Base-by-base conservation (phyloP, 2,113 vertebrate species). In the Oenanthe oenanthe region DNA sequence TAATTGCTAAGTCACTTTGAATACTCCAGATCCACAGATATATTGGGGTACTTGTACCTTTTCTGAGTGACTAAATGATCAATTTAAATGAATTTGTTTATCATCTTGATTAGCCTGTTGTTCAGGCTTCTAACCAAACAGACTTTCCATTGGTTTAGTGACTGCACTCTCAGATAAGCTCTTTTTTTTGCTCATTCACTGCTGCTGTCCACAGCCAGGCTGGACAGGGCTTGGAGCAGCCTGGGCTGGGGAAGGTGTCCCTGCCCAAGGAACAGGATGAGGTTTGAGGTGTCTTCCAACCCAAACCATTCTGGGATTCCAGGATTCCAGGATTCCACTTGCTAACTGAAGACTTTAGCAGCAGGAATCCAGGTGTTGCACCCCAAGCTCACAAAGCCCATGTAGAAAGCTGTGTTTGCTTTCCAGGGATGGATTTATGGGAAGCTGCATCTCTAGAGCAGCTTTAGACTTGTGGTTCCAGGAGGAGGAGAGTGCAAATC, bases 291-390 rank as follows among this genome's bases (percentile, higher is more conserved):
- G 25, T 24, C 34, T 31, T 40, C 42, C 50, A 74, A 17, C 60
- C 31, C 60, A 85, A 31, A 25, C 34, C 31, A 24, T 50, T 50
- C 24, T 50, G 48, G 48, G 24, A 50, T 50, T 50, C 53, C 4
- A 1, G 8, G 34, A 15, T 12, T 42, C 75, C 34, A 1, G 2
- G 7, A 5, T 20, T 65, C 42, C 32, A 3, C 29, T 31, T 50
- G n/a, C 19, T 38, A 4, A 26, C 2, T 3, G 3, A 17, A 32
- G 38, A 1, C 3, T 47, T 17, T 2, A 74, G 54, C 43, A 36
- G 53, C n/a, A 36, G n/a, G 40, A 89, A 32, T 67, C 72, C 13
- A 17, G 7, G 10, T 12, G 18, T 18, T 24, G 4, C n/a, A 17
- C 32, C 31, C 25, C 54, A 25, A 29, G 38, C 7, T 43, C 14